Evolutionary conservation across 2,113 vertebrate genomes (phyloP).

Genomic region (Poecilia latipinna): DNA sequence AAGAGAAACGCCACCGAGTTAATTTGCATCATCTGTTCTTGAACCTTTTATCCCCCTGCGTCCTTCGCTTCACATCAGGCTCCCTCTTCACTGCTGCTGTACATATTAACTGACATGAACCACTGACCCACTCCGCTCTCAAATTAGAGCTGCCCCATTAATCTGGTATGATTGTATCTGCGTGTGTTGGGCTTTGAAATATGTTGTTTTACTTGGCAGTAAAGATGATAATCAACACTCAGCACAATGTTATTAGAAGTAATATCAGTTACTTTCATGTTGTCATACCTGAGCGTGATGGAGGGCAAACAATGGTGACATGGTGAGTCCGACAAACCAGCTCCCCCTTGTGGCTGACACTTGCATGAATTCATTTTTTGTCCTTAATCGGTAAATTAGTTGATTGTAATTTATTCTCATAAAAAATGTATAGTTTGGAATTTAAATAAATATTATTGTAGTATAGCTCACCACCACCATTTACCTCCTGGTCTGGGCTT

Average conservation of each 20-base stretch:
- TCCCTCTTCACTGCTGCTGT: neutral
- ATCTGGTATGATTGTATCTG: slow-evolving; percentile 10
- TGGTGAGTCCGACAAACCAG: neutral
- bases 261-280: neutral
- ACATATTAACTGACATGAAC: slow-evolving; percentile 23
- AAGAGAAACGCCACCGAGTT: neutral
- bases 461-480: too few relatives aligned
- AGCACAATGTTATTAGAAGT: neutral
- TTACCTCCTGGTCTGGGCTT: too few relatives aligned
- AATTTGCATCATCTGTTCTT: neutral
- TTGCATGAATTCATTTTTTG: neutral
- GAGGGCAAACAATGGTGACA: neutral
- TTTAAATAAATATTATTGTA: too few relatives aligned
- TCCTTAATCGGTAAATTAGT: too few relatives aligned
- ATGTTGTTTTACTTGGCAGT: slow-evolving; percentile 4
- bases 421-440: too few relatives aligned
- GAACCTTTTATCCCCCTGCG: neutral
- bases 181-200: slow-evolving; percentile 3
- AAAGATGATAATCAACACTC: slow-evolving; percentile 8
- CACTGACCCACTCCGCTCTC: slow-evolving; percentile 14
- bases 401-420: too few relatives aligned
- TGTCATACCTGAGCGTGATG: neutral
- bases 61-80: slow-evolving; percentile 15
- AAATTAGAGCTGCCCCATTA: slow-evolving; percentile 26
- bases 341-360: slow-evolving; percentile 10